Evolutionary conservation across 2,888 invertebrate species (phyloP).

Genomic region (Macaria liturata): DNA sequence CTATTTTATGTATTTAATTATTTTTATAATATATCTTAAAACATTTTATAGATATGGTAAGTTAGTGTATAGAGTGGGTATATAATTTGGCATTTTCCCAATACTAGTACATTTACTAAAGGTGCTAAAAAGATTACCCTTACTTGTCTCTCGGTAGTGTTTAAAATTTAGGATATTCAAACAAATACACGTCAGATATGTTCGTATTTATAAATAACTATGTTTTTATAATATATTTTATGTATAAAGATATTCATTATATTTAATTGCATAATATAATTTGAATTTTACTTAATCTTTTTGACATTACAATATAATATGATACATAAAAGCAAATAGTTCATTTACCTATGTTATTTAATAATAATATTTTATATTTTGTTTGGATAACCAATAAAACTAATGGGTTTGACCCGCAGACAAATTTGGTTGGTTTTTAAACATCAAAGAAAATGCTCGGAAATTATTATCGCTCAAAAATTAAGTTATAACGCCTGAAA

Average conservation of each 20-base stretch:
- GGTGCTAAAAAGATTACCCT: conserved; percentile 18
- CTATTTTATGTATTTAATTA: neutral
- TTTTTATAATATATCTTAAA: conserved; percentile 2
- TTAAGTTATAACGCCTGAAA: neutral
- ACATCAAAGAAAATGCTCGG: no score
- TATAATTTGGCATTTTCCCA: conserved; percentile 20
- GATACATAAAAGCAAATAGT: no score
- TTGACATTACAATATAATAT: no score
- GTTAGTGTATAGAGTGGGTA: conserved; percentile 21
- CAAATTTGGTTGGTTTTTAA: no score
- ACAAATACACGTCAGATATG: conserved; percentile 13
- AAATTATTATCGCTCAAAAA: no score
- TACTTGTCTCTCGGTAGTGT: conserved; percentile 12
- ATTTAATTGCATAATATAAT: no score
- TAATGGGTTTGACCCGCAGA: no score
- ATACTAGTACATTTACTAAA: conserved; percentile 6
- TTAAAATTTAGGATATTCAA: conserved; percentile 5
- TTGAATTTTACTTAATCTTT: no score
- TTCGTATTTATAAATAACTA: conserved; percentile 1
- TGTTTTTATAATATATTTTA: conserved; percentile 1
- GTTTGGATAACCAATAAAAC: no score
- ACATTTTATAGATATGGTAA: conserved; percentile 22
- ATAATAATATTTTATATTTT: no score
- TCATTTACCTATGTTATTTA: no score
- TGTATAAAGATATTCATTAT: neutral